Base-by-base conservation (phyloP, 2,797 vertebrate species). In the Phoeniculus purpureus region DNA sequence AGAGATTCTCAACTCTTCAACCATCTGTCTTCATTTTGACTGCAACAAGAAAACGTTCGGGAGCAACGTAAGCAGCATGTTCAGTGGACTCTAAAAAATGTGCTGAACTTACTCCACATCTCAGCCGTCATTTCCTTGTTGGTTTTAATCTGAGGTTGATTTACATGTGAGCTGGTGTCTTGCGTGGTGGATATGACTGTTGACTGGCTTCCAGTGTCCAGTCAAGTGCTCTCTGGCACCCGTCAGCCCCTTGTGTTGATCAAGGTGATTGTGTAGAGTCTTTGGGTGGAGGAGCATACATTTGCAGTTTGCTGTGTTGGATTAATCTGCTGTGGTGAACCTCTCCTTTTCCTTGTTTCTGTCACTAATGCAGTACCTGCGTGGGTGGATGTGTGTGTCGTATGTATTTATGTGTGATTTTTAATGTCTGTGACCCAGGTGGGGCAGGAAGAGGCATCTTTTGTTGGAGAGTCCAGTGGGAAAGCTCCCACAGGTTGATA, bases 21-120 rank as follows among this genome's bases (percentile, higher is more conserved):
- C 79, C 20, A 10, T 79, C 73, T 72, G 7, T 75, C 78, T 92
- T 85, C 58, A 31, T 84, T 90, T 82, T 62, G 59, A 78, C 62
- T 90, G 22, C 31, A 64, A 31, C 85, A 82, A 56, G 81, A 79
- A 85, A 75, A 78, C 19, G 22, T 68, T 87, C 85, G 70, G 73
- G 87, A 91, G 43, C 23, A 7, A 56, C n/a, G 19, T 8, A 72
- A 75, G n/a, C 47, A 81, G 2, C 45, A 32, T 78, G 48, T 89
- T 85, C 19, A 45, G 70, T 37, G 71, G 76, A n/a, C 45, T 23
- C 12, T 48, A 65, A 79, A 56, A 91, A 75, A 78, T 78, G 31
- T 48, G 26, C 34, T 77, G 32, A 80, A 43, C 14, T 60, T 56
- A 22, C 15, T 67, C 27, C 5, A 3, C 14, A 31, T 48, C 45